Conservation (phyloP, 2,113 vertebrate species). For the Crotalus viridis region DNA sequence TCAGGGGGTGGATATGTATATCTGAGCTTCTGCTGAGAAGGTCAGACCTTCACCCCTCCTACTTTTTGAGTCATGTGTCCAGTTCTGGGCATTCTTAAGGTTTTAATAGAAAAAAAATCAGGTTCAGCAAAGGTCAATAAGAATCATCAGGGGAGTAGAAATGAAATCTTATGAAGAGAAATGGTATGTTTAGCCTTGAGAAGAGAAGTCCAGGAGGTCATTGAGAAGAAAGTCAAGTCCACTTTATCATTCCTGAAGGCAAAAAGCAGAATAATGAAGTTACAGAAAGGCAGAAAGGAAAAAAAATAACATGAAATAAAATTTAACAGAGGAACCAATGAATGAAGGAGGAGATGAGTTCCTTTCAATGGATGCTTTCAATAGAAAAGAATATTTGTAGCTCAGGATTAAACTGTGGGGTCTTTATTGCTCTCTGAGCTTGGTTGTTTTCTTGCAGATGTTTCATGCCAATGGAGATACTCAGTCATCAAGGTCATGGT, state of each 20-base stretch:
- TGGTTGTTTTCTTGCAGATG: not conserved
- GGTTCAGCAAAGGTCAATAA: not conserved
- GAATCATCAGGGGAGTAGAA: not conserved
- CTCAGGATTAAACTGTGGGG: not conserved
- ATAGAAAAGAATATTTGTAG: not conserved
- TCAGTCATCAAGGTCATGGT: not conserved
- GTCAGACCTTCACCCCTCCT: not conserved
- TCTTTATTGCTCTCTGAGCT: not conserved
- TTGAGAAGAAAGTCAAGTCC: not conserved
- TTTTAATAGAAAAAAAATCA: not conserved
- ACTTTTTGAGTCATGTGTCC: not conserved
- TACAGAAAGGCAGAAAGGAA: not conserved
- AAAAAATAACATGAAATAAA: not conserved
- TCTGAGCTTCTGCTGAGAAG: not conserved
- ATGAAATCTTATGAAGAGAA: not conserved
- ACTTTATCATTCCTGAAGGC: not conserved
- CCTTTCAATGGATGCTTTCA: not conserved
- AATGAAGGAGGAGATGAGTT: not conserved
- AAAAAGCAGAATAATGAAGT: not conserved
- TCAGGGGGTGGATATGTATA: not conserved
- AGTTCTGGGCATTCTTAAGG: not conserved
- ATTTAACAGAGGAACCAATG: not conserved
- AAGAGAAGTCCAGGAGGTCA: not conserved
- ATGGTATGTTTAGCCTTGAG: not conserved
- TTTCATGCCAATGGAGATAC: not conserved